phyloP scores from a whole-genome alignment of 2,888 invertebrate species.

The Drosophila maculinotata region DNA sequence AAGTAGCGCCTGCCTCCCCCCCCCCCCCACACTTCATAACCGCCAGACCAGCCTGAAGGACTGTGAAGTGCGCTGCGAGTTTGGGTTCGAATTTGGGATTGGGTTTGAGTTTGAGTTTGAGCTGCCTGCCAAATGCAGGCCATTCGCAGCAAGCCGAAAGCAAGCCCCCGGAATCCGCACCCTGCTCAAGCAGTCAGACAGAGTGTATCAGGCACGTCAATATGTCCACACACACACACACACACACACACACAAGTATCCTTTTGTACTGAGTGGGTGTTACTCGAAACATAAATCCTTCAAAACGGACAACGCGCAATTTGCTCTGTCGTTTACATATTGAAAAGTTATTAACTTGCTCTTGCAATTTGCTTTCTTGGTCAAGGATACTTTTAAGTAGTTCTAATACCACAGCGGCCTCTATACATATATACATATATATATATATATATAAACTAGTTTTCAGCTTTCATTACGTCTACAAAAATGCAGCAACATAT shows the following conservation, averaged over 20 bases:
- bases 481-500: conserved; percentile 52
- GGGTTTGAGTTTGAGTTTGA: conserved; percentile 1
- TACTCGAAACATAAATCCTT: conserved; percentile 66
- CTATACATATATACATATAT: background rate
- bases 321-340: conserved; percentile 41
- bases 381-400: background rate
- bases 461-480: conserved; percentile 7
- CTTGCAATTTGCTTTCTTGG: background rate
- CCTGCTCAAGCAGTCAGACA: conserved; percentile 38
- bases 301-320: conserved; percentile 41
- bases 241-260: conserved; percentile 4
- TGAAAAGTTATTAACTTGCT: conserved; percentile 52
- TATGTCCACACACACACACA: conserved; percentile 60
- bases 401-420: background rate
- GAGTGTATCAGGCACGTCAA: conserved; percentile 60
- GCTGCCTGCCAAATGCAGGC: conserved; percentile 51
- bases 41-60: conserved; percentile 26
- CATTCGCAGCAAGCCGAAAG: conserved; percentile 27
- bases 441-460: conserved; percentile 6
- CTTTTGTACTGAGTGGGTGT: conserved; percentile 44
- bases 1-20: conserved; percentile 20
- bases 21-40: background rate
- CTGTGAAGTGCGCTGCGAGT: conserved; percentile 24
- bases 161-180: conserved; percentile 17
- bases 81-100: background rate